Evolutionary conservation across 2,888 invertebrate genomes (phyloP).

Genomic region (Eueremaeus valkanovi): DNA sequence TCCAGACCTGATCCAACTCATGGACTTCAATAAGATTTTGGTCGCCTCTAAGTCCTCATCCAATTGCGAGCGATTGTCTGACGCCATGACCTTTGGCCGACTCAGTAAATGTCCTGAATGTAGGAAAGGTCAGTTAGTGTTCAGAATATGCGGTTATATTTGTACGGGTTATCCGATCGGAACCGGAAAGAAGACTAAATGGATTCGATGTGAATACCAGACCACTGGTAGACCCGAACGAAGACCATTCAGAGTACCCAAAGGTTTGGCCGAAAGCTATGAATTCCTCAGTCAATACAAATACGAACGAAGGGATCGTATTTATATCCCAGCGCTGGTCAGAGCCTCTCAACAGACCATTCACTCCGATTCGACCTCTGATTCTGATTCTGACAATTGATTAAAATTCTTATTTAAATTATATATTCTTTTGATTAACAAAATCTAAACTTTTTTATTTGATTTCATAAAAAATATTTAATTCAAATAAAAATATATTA

Average conservation of each 20-base stretch:
- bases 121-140: slow-evolving; percentile 61
- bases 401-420: background rate
- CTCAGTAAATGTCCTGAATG: slow-evolving; percentile 74
- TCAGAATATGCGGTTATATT: slow-evolving; percentile 64
- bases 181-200: slow-evolving; percentile 58
- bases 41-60: slow-evolving; percentile 55
- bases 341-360: slow-evolving; percentile 32
- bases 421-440: background rate
- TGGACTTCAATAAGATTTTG: slow-evolving; percentile 63
- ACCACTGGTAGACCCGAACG: slow-evolving; percentile 68
- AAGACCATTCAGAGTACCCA: slow-evolving; percentile 65
- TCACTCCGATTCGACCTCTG: background rate
- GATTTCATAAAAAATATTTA: too few relatives aligned
- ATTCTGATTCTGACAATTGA: background rate
- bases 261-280: slow-evolving; percentile 59
- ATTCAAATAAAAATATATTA: too few relatives aligned
- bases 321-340: background rate
- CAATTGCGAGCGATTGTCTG: slow-evolving; percentile 56
- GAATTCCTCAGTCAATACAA: slow-evolving; percentile 56
- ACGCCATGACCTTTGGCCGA: slow-evolving; percentile 83
- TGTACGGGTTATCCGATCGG: slow-evolving; percentile 77
- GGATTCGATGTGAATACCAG: slow-evolving; percentile 74
- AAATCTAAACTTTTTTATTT: too few relatives aligned
- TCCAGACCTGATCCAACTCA: slow-evolving; percentile 61
- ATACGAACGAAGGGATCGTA: slow-evolving; percentile 16